Evolutionary conservation across 2,888 invertebrate species (phyloP), one percentile per base, ranked within the genome.

Genomic region (Cecidostiba fungosa): DNA sequence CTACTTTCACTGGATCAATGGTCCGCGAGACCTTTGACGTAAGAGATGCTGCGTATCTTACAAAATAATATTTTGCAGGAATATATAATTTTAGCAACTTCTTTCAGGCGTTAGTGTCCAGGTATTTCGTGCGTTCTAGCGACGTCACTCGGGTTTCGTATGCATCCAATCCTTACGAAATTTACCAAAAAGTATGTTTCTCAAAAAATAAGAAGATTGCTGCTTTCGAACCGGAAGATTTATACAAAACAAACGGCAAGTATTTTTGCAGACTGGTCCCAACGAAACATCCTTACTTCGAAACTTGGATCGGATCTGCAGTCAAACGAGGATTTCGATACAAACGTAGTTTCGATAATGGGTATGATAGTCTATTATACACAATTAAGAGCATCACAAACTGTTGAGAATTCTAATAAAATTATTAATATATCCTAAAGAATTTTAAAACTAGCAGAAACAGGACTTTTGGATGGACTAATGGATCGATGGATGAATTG

Each of bases 171-270:
- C 23, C 79, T 12, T 3, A 0, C 5, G 54, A 74, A 14, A 8
- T 86, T 26, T 83, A 77, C 36, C 14, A 70, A 19, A 50, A 70
- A 39, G 36, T 79, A 8, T 84, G 86, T 29, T 82, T 39, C 12
- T 82, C 82, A 12, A 16, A 84, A 16, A 72, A 10, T 1, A 84
- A 19, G 62, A 82, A 76, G 5, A 85, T 82, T 1, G 86, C 88
- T 10, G 62, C 50, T 4, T 88, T 88, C n/a, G 87, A 87, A 29
- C 79, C 87, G 1, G 87, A 87, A 69, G 88, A 88, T 77, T 72
- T 84, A 14, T 29, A 83, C 29, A 82, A 78, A 70, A 76, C 88
- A 2, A 19, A 77, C 19, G 84, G 85, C 0, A 82, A 59, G 47
- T 12, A 72, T 1, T 12, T 43, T 50, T 88, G 88, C 77, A 82